Evolutionary conservation across 2,113 vertebrate species (phyloP).

Genomic region (Pseudonaja textilis): DNA sequence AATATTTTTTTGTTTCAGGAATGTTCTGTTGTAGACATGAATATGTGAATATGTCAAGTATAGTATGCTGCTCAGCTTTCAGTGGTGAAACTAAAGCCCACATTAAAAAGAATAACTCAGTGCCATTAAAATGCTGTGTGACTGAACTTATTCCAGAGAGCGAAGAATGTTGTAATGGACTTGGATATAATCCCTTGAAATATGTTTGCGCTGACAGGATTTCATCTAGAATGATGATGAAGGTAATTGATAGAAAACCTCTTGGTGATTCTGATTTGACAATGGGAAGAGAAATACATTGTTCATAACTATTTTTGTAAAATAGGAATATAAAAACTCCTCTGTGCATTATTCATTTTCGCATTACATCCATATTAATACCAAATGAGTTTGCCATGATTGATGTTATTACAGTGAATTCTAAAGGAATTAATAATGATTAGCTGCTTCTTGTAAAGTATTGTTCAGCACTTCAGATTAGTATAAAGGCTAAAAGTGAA

Average conservation of each 20-base stretch:
- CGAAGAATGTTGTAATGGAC: slow-evolving; percentile 85
- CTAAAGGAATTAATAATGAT: slow-evolving; percentile 80
- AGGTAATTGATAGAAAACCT: slow-evolving; percentile 80
- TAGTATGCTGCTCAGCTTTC: slow-evolving; percentile 83
- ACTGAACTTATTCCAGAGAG: slow-evolving; percentile 83
- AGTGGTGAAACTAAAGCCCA: slow-evolving; percentile 79
- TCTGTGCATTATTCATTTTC: slow-evolving; percentile 78
- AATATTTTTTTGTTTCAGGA: slow-evolving; percentile 73
- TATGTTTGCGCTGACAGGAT: slow-evolving; percentile 87
- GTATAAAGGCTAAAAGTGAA: slow-evolving; percentile 50
- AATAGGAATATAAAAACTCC: slow-evolving; percentile 75
- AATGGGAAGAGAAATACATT: slow-evolving; percentile 71
- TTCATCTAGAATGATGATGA: slow-evolving; percentile 75
- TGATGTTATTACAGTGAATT: slow-evolving; percentile 79
- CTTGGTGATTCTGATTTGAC: slow-evolving; percentile 63
- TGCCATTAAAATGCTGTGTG: slow-evolving; percentile 85
- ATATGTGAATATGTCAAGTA: slow-evolving; percentile 83
- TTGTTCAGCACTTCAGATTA: slow-evolving; percentile 66
- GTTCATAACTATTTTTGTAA: slow-evolving; percentile 78
- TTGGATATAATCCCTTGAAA: slow-evolving; percentile 85
- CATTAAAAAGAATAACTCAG: slow-evolving; percentile 76
- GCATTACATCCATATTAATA: slow-evolving; percentile 78
- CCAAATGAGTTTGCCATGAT: slow-evolving; percentile 73
- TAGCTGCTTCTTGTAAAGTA: slow-evolving; percentile 69
- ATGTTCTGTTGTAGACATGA: slow-evolving; percentile 87